Percentiles rank a stretch among this genome's conserved stretches.
phyloP scores from a whole-genome alignment of 2,797 vertebrate species.

The Macrochelys suwanniensis region DNA sequence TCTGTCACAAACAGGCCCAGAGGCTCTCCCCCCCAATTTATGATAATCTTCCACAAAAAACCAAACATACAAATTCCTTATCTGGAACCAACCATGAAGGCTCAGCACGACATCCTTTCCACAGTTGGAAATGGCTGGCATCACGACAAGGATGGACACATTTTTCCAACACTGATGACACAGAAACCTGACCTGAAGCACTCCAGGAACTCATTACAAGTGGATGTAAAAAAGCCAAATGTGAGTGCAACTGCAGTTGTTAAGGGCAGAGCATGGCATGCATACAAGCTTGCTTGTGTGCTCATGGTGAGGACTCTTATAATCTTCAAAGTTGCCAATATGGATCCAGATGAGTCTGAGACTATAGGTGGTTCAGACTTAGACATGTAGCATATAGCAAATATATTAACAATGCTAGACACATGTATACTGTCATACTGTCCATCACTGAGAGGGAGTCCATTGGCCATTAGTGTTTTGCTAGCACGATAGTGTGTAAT shows the following conservation, averaged over 20 bases:
- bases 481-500: neutral
- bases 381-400: neutral
- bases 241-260: neutral
- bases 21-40: neutral
- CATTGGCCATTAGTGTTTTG: neutral
- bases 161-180: neutral
- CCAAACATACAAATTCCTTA: neutral
- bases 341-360: neutral
- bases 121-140: neutral
- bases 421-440: neutral
- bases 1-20: neutral
- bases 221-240: neutral
- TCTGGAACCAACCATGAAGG: neutral
- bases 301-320: neutral
- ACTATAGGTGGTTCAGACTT: neutral
- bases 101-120: neutral
- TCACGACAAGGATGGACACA: neutral
- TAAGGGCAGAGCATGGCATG: neutral
- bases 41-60: neutral
- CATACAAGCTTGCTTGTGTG: neutral
- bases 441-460: neutral
- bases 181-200: neutral
- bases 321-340: neutral
- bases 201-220: neutral
- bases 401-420: neutral